These are phyloP conservation scores for Xyrichtys novacula DNA, from an alignment of 2,797 vertebrate species.

Conservation along the genomic window DNA sequence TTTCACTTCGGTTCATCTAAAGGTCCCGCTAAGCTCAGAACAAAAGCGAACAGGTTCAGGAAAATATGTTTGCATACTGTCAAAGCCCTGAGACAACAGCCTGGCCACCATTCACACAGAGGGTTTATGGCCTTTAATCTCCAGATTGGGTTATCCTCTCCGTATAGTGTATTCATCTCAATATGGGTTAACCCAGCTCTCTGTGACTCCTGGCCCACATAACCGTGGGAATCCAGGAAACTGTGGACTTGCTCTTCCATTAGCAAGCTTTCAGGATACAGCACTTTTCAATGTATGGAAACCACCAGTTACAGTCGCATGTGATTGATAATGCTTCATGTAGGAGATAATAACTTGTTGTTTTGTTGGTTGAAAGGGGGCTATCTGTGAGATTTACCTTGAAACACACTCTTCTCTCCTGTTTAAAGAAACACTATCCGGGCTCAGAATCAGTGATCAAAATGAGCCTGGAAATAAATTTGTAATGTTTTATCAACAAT, in stretches of 20 bases:
- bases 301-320: slow-evolving; percentile 12
- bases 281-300: slow-evolving; percentile 15
- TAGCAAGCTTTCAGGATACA: slow-evolving; percentile 32
- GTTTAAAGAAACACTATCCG: background rate
- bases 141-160: slow-evolving; percentile 75
- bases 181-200: slow-evolving; percentile 81
- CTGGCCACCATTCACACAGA: slow-evolving; percentile 77
- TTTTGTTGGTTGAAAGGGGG: slow-evolving; percentile 8
- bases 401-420: background rate
- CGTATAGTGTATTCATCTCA: slow-evolving; percentile 75
- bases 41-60: slow-evolving; percentile 64
- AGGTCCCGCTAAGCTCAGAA: slow-evolving; percentile 59
- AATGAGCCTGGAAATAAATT: background rate
- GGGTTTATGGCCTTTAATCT: slow-evolving; percentile 78
- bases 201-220: slow-evolving; percentile 66
- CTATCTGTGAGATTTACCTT: background rate
- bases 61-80: slow-evolving; percentile 73
- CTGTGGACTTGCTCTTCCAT: slow-evolving; percentile 23
- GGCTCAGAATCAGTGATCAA: background rate
- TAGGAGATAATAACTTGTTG: background rate
- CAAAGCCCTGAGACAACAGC: slow-evolving; percentile 73
- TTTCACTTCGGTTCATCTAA: slow-evolving; percentile 36
- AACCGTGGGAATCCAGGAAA: slow-evolving; percentile 75
- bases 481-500: background rate
- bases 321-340: slow-evolving; percentile 8